Evolutionary conservation across 2,113 vertebrate species (phyloP), one percentile per base, ranked within the genome.

Genomic region (Tursiops truncatus): DNA sequence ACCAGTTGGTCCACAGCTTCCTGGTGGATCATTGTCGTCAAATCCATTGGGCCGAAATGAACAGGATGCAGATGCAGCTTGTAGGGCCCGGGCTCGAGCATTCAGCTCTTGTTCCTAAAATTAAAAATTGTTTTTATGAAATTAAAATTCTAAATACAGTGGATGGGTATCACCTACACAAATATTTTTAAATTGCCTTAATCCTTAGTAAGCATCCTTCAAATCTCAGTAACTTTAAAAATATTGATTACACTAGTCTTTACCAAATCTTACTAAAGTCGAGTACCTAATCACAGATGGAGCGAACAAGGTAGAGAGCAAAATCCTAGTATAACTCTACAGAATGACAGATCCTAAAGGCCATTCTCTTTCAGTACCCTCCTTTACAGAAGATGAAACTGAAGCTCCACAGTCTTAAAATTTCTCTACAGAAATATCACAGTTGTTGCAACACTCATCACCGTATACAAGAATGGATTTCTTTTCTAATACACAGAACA

Each of bases 11-110:
- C 99, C 99, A 77, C 99, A 99, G 94, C 99, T 99, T 96, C 99
- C 99, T 0, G 99, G 99, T 62, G 99, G 99, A 94, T 99, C 99
- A 18, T 99, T 99, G 98, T 99, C 99, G 97, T 99, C 99, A 95
- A 99, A 99, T 97, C 99, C 99, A 92, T 99, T 99, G 98, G 99
- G 99, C 90, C 99, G 99, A 98, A 99, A 99, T 8, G 99, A 99
- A 97, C 99, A 99, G 0, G 99, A 99, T 77, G 99, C 98, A 20
- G 99, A 99, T 36, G 99, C 98, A 10, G 99, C 99, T 98, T 99
- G 99, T 11, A 99, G 99, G 41, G 99, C 99, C 89, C 99, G 99
- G 88, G 99, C 99, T 93, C 99, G 99, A 97, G 99, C 99, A 63
- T 98, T 99, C 79, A 99, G 99, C 97, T 99, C 99, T 98, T 99